phyloP scores from a whole-genome alignment of 2,797 vertebrate genomes.

The Alauda arvensis region DNA sequence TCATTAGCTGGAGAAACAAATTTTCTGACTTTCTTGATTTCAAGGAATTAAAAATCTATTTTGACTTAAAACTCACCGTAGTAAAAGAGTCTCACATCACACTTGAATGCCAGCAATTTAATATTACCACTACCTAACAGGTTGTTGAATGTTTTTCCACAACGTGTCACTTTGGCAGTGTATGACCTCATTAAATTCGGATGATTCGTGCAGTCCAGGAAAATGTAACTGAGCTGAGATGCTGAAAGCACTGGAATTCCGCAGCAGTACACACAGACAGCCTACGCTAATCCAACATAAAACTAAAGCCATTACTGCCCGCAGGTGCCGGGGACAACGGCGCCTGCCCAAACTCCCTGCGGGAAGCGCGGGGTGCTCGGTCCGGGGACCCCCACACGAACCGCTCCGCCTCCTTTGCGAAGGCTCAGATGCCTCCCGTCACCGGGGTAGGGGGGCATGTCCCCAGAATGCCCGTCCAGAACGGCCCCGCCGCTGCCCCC shows the following conservation, averaged over 20 bases:
- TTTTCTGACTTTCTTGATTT: neutral
- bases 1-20: neutral
- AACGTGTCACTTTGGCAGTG: neutral
- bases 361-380: neutral
- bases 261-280: accelerated
- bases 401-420: too few species aligned
- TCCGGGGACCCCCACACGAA: accelerated
- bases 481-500: too few species aligned
- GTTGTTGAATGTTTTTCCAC: neutral
- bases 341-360: accelerated
- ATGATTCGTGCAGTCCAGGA: accelerated
- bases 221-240: accelerated
- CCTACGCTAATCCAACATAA: accelerated
- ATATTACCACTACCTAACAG: too few species aligned
- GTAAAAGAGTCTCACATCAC: neutral
- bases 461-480: neutral
- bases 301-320: neutral
- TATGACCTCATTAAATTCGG: accelerated
- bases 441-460: accelerated
- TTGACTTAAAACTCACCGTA: neutral
- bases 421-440: neutral
- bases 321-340: neutral
- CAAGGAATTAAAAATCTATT: neutral
- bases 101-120: neutral
- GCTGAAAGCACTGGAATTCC: neutral